These are phyloP conservation scores for Brachionus calyciflorus DNA, from an alignment of 1,140 invertebrate genomes.

Conservation along the genomic window DNA sequence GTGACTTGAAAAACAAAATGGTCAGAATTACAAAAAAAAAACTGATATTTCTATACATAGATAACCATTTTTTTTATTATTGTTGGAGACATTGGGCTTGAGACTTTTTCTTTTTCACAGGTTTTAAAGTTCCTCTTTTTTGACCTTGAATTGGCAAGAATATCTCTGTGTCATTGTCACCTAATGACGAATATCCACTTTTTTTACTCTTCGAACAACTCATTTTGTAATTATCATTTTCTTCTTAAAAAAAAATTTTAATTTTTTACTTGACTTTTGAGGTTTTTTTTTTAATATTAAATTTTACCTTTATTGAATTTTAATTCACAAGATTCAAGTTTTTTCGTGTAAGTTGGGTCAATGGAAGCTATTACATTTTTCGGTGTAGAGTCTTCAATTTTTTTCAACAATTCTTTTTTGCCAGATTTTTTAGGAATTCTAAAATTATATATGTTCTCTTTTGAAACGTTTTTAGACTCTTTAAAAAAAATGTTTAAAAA, in stretches of 20 bases:
- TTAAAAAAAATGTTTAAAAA: too few species aligned
- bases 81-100: conserved; percentile 27
- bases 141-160: conserved; percentile 35
- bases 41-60: too few species aligned
- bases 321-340: not conserved
- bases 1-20: too few species aligned
- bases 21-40: too few species aligned
- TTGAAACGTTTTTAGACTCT: not conserved
- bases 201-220: not conserved
- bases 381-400: not conserved
- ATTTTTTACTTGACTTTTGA: too few species aligned
- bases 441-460: conserved; percentile 1
- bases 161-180: conserved; percentile 31
- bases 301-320: too few species aligned
- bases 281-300: too few species aligned
- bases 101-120: conserved; percentile 5
- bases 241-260: not conserved
- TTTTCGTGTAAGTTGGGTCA: not conserved
- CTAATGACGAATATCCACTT: conserved; percentile 15
- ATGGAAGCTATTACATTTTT: conserved; percentile 20
- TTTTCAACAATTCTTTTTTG: too few species aligned
- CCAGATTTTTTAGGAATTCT: too few species aligned
- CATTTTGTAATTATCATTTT: not conserved
- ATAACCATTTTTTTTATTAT: too few species aligned
- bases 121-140: conserved; percentile 11